These are phyloP conservation scores for Clupea harengus DNA, from an alignment of 2,113 vertebrate species.

Conservation along the genomic window DNA sequence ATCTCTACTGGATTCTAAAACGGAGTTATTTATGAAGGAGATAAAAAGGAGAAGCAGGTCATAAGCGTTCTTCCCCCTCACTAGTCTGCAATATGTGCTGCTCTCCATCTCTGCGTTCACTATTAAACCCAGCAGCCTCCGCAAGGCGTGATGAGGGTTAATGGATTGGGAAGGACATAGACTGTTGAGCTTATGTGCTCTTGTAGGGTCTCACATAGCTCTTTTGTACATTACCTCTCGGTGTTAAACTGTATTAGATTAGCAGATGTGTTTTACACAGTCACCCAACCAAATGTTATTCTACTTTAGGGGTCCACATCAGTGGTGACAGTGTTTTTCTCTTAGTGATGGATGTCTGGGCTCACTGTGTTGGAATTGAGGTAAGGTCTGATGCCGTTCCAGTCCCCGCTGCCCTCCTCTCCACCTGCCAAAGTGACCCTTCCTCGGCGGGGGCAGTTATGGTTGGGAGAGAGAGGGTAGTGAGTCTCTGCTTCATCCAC, in stretches of 20 bases:
- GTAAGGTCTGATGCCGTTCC: conserved; percentile 6
- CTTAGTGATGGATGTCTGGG: not conserved
- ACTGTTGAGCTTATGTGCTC: conserved; percentile 45
- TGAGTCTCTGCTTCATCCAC: not conserved
- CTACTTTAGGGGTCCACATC: conserved; percentile 5
- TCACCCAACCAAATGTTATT: conserved; percentile 12
- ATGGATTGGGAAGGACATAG: conserved; percentile 63
- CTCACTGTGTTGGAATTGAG: conserved; percentile 17
- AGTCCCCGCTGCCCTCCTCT: not conserved
- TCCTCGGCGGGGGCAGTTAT: not conserved
- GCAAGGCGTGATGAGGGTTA: conserved; percentile 61
- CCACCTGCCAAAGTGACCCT: not conserved
- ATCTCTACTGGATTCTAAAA: conserved; percentile 61
- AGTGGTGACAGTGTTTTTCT: not conserved
- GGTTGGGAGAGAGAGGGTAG: not conserved
- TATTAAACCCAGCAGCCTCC: conserved; percentile 44
- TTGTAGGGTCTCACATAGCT: not conserved
- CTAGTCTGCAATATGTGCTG: conserved; percentile 24
- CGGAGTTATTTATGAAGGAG: conserved; percentile 67
- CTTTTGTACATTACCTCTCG: not conserved
- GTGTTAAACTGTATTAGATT: conserved; percentile 8
- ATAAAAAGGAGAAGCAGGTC: conserved; percentile 66
- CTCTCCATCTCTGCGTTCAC: conserved; percentile 35
- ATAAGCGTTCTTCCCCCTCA: conserved; percentile 52
- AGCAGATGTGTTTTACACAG: not conserved